A percentile compares a stretch with the other conserved stretches of the same genome.
Conservation (phyloP, 2,888 invertebrate species). For the Macaria notata region DNA sequence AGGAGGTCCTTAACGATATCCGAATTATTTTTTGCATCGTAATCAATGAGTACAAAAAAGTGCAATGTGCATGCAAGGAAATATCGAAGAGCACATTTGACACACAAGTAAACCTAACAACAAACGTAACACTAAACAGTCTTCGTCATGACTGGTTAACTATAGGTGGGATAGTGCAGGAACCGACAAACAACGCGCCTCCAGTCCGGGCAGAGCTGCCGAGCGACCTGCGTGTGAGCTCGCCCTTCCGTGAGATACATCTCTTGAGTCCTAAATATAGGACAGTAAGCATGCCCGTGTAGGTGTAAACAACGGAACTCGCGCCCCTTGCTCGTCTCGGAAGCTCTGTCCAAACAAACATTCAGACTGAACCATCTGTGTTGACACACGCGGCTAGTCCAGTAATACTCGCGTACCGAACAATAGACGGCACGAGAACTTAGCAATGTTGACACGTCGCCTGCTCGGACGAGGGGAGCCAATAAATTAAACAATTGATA, state of each 20-base stretch:
- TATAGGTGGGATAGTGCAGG: constrained; percentile 74
- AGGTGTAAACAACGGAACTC: neutral
- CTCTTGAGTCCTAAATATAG: no score
- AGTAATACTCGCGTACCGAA: constrained; percentile 40
- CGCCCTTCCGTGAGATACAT: neutral
- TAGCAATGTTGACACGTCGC: constrained; percentile 41
- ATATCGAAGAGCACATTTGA: constrained; percentile 56
- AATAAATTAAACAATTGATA: constrained; percentile 10
- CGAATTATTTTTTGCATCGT: constrained; percentile 53
- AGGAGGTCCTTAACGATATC: constrained; percentile 74
- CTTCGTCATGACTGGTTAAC: constrained; percentile 75
- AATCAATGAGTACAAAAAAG: constrained; percentile 60
- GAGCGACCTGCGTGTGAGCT: neutral
- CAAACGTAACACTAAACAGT: constrained; percentile 76
- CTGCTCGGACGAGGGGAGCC: constrained; percentile 7
- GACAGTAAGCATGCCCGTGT: neutral
- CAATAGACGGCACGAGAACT: constrained; percentile 55
- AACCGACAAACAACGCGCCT: constrained; percentile 48
- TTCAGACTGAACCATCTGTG: constrained; percentile 21
- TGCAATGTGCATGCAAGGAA: constrained; percentile 68
- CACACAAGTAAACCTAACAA: constrained; percentile 68
- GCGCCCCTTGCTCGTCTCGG: constrained; percentile 7
- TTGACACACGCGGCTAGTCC: constrained; percentile 22
- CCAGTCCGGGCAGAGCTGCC: neutral
- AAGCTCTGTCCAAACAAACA: constrained; percentile 17